A percentile compares a stretch with the other conserved stretches of the same genome.
Conservation (phyloP, 2,888 invertebrate genomes). For the Drosophila lacicola region DNA sequence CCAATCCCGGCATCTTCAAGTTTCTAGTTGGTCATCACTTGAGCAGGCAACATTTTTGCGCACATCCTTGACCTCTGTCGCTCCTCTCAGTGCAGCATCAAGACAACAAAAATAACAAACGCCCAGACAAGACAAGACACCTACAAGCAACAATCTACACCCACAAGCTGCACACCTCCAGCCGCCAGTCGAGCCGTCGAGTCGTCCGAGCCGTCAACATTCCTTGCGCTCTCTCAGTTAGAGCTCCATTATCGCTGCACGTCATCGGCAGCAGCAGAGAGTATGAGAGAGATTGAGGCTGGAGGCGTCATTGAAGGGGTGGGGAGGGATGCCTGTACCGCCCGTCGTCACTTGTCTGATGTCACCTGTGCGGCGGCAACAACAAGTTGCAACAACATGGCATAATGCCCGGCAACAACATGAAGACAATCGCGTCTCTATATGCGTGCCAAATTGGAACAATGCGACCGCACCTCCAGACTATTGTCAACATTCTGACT, state of each 20-base stretch:
- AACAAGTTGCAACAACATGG: conserved; percentile 68
- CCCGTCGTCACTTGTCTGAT: conserved; percentile 82
- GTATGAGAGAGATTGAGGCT: conserved; percentile 1
- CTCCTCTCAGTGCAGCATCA: conserved; percentile 24
- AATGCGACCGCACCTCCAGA: conserved; percentile 69
- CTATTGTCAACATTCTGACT: conserved; percentile 69
- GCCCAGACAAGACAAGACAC: conserved; percentile 71
- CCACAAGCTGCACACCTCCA: conserved; percentile 45
- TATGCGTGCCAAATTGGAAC: conserved; percentile 76
- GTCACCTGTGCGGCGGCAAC: conserved; percentile 68
- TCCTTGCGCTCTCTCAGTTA: conserved; percentile 57
- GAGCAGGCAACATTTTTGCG: conserved; percentile 36
- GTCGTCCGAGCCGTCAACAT: conserved; percentile 64
- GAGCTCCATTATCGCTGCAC: conserved; percentile 72
- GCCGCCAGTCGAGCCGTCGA: conserved; percentile 46
- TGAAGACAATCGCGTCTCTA: conserved; percentile 57
- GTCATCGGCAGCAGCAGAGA: conserved; percentile 54
- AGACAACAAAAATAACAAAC: conserved; percentile 44
- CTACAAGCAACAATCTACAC: conserved; percentile 63
- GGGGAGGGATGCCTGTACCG: conserved; percentile 43
- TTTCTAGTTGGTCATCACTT: conserved; percentile 54
- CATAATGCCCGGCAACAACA: conserved; percentile 52
- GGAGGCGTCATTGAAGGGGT: background rate
- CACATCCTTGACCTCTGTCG: conserved; percentile 68
- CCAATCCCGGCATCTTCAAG: conserved; percentile 36